Conservation (phyloP, 2,797 vertebrate genomes). For the Arctocebus calabarensis region DNA sequence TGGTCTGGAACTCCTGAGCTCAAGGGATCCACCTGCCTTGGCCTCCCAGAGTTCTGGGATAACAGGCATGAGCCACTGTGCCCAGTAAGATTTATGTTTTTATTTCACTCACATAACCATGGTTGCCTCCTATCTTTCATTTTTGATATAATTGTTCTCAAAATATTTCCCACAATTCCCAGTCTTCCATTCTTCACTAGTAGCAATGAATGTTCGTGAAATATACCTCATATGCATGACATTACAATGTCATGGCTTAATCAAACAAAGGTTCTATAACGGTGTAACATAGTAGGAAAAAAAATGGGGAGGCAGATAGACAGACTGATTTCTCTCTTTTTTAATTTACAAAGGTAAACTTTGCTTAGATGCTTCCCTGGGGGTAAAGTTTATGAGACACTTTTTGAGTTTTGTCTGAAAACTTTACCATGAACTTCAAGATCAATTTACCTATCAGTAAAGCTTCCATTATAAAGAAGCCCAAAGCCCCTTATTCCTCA, state of each 20-base stretch:
- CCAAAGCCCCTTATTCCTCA: background rate
- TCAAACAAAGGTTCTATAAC: background rate
- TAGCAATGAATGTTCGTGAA: background rate
- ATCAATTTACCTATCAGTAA: background rate
- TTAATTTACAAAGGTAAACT: background rate
- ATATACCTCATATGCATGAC: background rate
- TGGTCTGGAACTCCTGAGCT: too few relatives aligned
- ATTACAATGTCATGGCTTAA: background rate
- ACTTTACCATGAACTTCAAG: background rate
- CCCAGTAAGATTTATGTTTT: background rate
- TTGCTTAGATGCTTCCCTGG: background rate
- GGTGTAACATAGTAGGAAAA: background rate
- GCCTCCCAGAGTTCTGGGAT: too few relatives aligned
- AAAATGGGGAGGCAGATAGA: background rate
- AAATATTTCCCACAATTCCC: background rate
- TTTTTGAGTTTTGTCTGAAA: conserved; percentile 33
- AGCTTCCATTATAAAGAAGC: background rate
- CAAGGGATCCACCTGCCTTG: too few relatives aligned
- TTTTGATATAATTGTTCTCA: conserved; percentile 30
- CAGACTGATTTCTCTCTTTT: background rate
- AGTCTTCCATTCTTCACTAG: background rate
- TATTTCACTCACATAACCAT: background rate
- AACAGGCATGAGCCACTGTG: too few relatives aligned
- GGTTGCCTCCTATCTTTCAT: background rate
- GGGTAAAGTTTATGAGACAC: background rate